A percentile compares a stretch with the other conserved stretches of the same genome.
phyloP scores from a whole-genome alignment of 1,140 invertebrate genomes.

The Eriosoma lanigerum region DNA sequence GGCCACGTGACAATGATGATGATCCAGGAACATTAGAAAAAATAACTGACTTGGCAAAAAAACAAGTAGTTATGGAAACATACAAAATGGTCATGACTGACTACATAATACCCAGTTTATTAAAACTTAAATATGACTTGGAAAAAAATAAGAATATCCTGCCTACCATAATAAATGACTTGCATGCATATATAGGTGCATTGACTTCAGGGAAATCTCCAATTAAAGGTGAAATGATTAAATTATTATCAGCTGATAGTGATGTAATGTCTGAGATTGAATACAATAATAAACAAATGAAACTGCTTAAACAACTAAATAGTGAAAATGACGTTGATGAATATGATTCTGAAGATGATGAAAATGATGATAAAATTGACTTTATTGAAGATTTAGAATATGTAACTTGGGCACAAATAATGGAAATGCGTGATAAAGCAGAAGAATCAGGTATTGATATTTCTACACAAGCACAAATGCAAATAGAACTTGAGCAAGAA shows the following conservation, averaged over 20 bases:
- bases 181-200: slow-evolving; percentile 15
- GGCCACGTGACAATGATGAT: slow-evolving; percentile 39
- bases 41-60: slow-evolving; percentile 34
- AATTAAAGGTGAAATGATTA: slow-evolving; percentile 11
- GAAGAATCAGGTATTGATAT: slow-evolving; percentile 25
- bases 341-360: slow-evolving; percentile 33
- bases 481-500: slow-evolving; percentile 30
- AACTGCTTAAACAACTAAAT: slow-evolving; percentile 19
- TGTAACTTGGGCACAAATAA: slow-evolving; percentile 43
- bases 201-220: slow-evolving; percentile 21
- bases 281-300: slow-evolving; percentile 13
- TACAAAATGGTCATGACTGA: slow-evolving; percentile 35
- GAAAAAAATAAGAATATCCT: slow-evolving; percentile 15
- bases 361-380: neutral
- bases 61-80: slow-evolving; percentile 27
- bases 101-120: slow-evolving; percentile 10
- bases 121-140: slow-evolving; percentile 46
- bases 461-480: slow-evolving; percentile 6
- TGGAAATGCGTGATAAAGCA: slow-evolving; percentile 35
- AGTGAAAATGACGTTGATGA: neutral
- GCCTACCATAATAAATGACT: slow-evolving; percentile 12
- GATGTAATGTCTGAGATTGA: slow-evolving; percentile 17
- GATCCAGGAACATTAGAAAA: slow-evolving; percentile 41
- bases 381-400: slow-evolving; percentile 29
- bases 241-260: slow-evolving; percentile 28